Conservation (phyloP, 2,113 vertebrate species). For the Peromyscus polionotus region DNA sequence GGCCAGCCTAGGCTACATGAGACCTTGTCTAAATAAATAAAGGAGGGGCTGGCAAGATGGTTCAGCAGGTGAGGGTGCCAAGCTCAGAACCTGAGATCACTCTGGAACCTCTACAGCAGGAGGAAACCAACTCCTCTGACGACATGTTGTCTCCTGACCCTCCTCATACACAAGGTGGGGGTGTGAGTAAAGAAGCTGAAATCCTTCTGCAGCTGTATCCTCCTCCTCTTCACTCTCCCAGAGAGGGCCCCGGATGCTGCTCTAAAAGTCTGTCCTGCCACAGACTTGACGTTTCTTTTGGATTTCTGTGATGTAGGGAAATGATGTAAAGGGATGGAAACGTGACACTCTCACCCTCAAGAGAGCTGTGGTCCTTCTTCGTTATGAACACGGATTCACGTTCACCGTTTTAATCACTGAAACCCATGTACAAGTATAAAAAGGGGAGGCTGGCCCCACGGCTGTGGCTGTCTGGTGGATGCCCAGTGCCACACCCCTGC, state of each 20-base stretch:
- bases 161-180: not conserved
- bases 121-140: not conserved
- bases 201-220: not conserved
- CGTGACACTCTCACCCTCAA: not conserved
- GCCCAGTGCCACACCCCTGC: not conserved
- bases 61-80: not conserved
- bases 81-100: not conserved
- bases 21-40: not conserved
- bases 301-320: not conserved
- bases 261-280: not conserved
- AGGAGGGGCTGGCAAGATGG: not conserved
- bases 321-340: not conserved
- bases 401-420: not conserved
- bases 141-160: not conserved
- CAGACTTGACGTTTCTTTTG: not conserved
- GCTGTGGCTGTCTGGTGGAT: not conserved
- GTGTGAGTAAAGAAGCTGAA: not conserved
- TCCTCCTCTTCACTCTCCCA: not conserved
- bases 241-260: not conserved
- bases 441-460: not conserved
- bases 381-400: not conserved
- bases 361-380: not conserved
- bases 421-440: not conserved
- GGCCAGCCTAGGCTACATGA: not conserved
- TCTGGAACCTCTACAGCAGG: not conserved